These are phyloP conservation scores for Rattus rattus DNA, from an alignment of 2,113 vertebrate genomes.

Conservation along the genomic window DNA sequence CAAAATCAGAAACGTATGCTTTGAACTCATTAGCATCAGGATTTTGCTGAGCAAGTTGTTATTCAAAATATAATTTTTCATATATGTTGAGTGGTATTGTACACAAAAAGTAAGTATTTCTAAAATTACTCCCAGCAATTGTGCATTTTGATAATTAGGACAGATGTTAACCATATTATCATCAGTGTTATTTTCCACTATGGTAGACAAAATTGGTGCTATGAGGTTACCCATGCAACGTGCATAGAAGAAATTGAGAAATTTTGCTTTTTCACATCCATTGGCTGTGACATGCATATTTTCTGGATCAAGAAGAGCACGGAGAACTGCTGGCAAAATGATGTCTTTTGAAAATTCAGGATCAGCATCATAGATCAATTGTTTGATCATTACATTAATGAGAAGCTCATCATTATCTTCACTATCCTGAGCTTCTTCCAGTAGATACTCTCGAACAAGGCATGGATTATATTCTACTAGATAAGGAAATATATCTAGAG, in stretches of 20 bases:
- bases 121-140: slow-evolving; percentile 95
- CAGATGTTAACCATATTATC: slow-evolving; percentile 89
- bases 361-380: slow-evolving; percentile 97
- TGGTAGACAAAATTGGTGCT: slow-evolving; percentile 93
- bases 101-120: slow-evolving; percentile 98
- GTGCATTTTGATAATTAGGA: slow-evolving; percentile 93
- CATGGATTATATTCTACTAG: slow-evolving; percentile 96
- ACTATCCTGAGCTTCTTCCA: slow-evolving; percentile 93
- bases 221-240: slow-evolving; percentile 95
- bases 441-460: slow-evolving; percentile 93
- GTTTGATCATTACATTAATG: slow-evolving; percentile 96
- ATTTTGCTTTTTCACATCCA: slow-evolving; percentile 93
- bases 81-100: slow-evolving; percentile 94
- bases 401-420: slow-evolving; percentile 94
- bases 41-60: slow-evolving; percentile 93
- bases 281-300: slow-evolving; percentile 93
- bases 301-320: slow-evolving; percentile 93
- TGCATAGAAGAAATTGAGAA: slow-evolving; percentile 98
- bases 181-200: slow-evolving; percentile 87
- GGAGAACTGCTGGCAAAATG: slow-evolving; percentile 93
- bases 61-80: slow-evolving; percentile 97
- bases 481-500: slow-evolving; percentile 96
- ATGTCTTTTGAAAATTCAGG: slow-evolving; percentile 93
- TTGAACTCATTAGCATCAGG: background rate
- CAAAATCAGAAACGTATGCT: background rate